Evolutionary conservation across 2,113 vertebrate species (phyloP).

Genomic region (Thymallus thymallus): DNA sequence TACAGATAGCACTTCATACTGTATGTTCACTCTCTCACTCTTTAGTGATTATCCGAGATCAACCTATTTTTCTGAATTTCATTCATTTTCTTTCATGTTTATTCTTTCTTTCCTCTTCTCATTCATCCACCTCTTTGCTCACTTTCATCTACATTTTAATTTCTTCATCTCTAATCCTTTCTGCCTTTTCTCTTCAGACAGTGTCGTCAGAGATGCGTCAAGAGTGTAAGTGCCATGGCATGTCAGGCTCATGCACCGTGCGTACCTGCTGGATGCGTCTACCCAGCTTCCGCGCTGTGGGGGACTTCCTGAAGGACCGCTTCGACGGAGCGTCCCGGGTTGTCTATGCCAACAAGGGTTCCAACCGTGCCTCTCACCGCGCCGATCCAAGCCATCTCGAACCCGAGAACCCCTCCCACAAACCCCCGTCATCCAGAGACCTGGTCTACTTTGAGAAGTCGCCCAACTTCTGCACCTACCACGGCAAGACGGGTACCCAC

Average conservation of each 20-base stretch:
- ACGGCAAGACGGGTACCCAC: conserved; percentile 84
- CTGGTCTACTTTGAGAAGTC: conserved; percentile 98
- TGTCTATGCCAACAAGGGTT: conserved; percentile 94
- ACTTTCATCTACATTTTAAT: not conserved
- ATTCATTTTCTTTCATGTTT: too few species aligned
- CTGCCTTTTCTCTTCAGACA: conserved; percentile 71
- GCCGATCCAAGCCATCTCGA: conserved; percentile 89
- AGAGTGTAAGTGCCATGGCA: conserved; percentile 98
- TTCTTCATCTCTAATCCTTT: not conserved
- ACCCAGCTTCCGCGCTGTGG: conserved; percentile 91
- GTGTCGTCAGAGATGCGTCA: conserved; percentile 96
- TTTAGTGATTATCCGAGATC: not conserved
- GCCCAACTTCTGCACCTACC: conserved; percentile 95
- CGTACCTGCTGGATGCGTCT: conserved; percentile 98
- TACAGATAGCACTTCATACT: too few species aligned
- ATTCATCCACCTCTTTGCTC: not conserved
- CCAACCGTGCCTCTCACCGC: conserved; percentile 88
- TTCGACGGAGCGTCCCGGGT: conserved; percentile 96
- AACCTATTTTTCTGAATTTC: not conserved
- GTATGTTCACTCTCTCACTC: not conserved
- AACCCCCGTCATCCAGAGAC: conserved; percentile 87
- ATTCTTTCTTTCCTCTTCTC: too few species aligned
- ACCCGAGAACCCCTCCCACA: conserved; percentile 93
- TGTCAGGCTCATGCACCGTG: conserved; percentile 97
- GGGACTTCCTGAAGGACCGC: conserved; percentile 93